Evolutionary conservation across 2,797 vertebrate species (phyloP).

Genomic region (Squalus acanthias): DNA sequence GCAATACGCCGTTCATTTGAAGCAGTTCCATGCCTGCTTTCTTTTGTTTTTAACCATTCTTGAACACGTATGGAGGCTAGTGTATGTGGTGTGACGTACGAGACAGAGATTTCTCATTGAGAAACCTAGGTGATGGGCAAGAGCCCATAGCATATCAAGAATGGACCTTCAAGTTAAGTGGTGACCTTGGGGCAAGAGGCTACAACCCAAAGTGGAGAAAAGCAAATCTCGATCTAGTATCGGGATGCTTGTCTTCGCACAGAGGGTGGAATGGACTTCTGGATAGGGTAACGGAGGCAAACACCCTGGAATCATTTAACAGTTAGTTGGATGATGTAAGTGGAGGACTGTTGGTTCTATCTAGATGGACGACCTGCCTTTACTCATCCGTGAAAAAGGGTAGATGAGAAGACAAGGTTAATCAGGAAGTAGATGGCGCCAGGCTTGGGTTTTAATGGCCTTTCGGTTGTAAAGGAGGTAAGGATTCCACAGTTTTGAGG

Average conservation of each 20-base stretch:
- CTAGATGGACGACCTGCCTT: neutral
- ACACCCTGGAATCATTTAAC: neutral
- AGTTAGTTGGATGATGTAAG: neutral
- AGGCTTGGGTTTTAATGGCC: neutral
- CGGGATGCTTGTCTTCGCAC: neutral
- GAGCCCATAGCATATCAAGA: neutral
- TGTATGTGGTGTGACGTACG: neutral
- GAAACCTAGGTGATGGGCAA: neutral
- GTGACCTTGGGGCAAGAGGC: neutral
- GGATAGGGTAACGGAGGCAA: neutral
- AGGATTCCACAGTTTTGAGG: no score
- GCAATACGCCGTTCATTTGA: neutral
- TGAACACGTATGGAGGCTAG: neutral
- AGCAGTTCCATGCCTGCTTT: constrained; percentile 3
- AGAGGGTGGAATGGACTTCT: neutral
- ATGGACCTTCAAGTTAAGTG: neutral
- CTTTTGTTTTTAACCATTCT: constrained; percentile 1
- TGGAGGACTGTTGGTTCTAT: neutral
- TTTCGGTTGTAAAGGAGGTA: no score
- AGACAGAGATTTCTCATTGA: neutral
- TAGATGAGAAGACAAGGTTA: neutral
- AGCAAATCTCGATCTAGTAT: neutral
- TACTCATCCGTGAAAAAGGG: neutral
- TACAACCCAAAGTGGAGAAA: neutral
- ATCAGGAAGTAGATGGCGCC: neutral